A percentile compares a stretch with the other conserved stretches of the same genome.
Conservation (phyloP, 2,888 invertebrate species). For the Parnassius apollo region DNA sequence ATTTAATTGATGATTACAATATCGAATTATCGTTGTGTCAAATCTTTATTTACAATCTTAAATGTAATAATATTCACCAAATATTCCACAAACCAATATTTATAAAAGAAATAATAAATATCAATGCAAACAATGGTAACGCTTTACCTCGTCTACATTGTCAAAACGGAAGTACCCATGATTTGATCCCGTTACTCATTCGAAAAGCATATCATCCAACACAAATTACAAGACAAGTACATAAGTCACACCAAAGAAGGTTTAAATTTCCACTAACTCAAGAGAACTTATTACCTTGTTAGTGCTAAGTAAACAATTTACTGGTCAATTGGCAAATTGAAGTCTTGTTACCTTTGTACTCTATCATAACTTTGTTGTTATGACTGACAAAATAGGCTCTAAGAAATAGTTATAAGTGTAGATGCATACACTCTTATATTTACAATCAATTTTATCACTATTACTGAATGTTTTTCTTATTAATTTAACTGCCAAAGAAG, state of each 20-base stretch:
- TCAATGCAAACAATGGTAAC: conserved; percentile 25
- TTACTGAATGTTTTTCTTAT: too few species aligned
- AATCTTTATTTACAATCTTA: too few species aligned
- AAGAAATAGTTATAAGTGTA: neutral
- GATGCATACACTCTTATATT: too few species aligned
- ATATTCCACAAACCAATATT: too few species aligned
- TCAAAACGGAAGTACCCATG: conserved; percentile 27
- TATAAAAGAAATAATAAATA: neutral
- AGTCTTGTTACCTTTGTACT: conserved; percentile 18
- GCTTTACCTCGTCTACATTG: conserved; percentile 15
- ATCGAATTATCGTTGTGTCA: too few species aligned
- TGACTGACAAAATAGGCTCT: conserved; percentile 9
- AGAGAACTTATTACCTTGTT: conserved; percentile 21
- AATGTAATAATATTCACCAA: neutral
- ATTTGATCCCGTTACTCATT: conserved; percentile 30
- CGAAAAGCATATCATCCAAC: conserved; percentile 2
- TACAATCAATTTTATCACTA: too few species aligned
- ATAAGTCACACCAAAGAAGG: conserved; percentile 4
- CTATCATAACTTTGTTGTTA: conserved; percentile 5
- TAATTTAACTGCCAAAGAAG: too few species aligned
- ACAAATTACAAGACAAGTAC: neutral
- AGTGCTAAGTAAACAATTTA: conserved; percentile 23
- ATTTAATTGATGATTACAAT: too few species aligned
- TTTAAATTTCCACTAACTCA: conserved; percentile 21
- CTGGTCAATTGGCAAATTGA: conserved; percentile 31